Evolutionary conservation across 2,113 vertebrate species (phyloP), one percentile per base, ranked within the genome.

Genomic region (Mugil cephalus): DNA sequence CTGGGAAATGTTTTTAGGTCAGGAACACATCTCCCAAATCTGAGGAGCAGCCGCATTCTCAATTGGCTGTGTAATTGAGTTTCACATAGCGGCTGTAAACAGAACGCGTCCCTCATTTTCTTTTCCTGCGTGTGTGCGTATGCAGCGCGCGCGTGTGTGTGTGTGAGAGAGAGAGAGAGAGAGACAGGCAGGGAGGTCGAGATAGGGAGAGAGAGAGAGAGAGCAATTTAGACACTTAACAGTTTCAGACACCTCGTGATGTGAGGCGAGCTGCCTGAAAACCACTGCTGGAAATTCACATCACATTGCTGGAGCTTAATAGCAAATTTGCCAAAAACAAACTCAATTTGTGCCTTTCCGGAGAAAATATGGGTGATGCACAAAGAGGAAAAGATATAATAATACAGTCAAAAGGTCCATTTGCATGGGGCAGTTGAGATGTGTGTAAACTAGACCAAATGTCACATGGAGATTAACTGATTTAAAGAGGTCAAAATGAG

Each of bases 41-140:
- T 68, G 52, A 83, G 71, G 71, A 72, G 39, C 62, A 17, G 66
- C 60, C 76, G 69, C 67, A 68, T 85, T 82, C 75, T 84, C 85
- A 88, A 87, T 83, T 87, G 82, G 46, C 79, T 83, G 86, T 87
- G 83, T 90, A 92, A 92, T 87, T 90, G 80, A 90, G 82, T 91
- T 87, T 90, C 58, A 80, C 62, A 34, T 62, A n/a, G 74, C 73
- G 56, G 73, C 66, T 82, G 83, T 79, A 85, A 85, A 85, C 72
- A 83, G 56, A 71, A 76, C 12, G 38, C 58, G 68, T 68, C 62
- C 68, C 71, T 65, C 15, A 17, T 62, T 72, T 64, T 51, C 53
- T 40, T n/a, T 61, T 15, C 19, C 34, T 38, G 11, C 40, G 58
- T 59, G 5, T 40, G 24, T 58, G 19, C 38, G 36, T 59, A 47